These are phyloP conservation scores for Cardiocondyla obscurior DNA, from an alignment of 1,140 invertebrate genomes.

Conservation along the genomic window DNA sequence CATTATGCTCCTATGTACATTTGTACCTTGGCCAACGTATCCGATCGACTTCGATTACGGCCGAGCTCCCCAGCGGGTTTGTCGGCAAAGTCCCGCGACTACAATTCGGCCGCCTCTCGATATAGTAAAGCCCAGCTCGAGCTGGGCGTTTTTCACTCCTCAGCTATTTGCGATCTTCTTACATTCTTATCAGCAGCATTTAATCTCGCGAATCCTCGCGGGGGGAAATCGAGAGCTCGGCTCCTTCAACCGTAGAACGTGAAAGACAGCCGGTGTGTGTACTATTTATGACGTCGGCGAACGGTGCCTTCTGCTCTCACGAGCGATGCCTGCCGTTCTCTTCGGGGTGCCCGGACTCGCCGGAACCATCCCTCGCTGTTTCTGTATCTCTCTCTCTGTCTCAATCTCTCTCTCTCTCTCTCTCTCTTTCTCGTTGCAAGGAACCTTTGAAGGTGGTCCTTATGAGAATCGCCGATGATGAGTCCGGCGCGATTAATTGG, in stretches of 20 bases:
- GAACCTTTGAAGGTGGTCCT: constrained; percentile 13
- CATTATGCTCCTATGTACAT: constrained; percentile 83
- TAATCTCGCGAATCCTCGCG: constrained; percentile 23
- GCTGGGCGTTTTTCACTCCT: background rate
- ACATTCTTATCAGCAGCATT: background rate
- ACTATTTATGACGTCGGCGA: constrained; percentile 71
- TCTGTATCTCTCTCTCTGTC: too few species aligned
- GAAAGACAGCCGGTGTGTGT: constrained; percentile 82
- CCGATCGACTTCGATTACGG: constrained; percentile 75
- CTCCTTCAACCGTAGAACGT: constrained; percentile 78
- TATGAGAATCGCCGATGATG: background rate
- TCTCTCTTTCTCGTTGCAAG: background rate
- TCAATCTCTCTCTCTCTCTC: too few species aligned
- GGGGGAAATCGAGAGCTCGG: constrained; percentile 75
- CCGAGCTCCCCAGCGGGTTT: constrained; percentile 74
- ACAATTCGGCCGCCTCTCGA: background rate
- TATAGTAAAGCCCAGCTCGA: background rate
- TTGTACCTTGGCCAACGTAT: constrained; percentile 83
- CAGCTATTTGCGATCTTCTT: background rate
- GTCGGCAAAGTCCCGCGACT: background rate
- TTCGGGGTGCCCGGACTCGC: constrained; percentile 16
- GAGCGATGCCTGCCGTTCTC: background rate
- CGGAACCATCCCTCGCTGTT: too few species aligned
- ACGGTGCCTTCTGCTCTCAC: constrained; percentile 48
- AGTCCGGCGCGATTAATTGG: constrained; percentile 30